Conservation (phyloP, 1,140 invertebrate genomes). For the Pseudomyrmex gracilis region DNA sequence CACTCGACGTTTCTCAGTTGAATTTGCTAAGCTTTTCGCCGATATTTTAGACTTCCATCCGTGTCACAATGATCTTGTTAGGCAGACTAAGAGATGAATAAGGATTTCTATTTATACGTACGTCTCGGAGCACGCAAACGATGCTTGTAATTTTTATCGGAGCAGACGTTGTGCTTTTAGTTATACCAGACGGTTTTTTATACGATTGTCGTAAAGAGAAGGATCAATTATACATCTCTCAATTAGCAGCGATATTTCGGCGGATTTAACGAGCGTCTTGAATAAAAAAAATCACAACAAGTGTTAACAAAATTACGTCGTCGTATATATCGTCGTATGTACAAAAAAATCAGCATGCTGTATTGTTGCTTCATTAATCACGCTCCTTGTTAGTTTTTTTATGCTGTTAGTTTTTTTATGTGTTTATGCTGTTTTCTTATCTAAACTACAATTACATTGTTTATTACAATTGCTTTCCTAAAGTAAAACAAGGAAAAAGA, state of each 20-base stretch:
- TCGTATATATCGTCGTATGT: no score
- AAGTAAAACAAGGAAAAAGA: background rate
- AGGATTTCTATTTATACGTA: constrained; percentile 15
- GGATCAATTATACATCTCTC: constrained; percentile 8
- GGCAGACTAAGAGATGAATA: constrained; percentile 14
- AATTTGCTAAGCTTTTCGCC: background rate
- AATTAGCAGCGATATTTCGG: background rate
- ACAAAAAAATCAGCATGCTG: background rate
- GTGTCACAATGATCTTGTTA: constrained; percentile 6
- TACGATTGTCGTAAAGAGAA: background rate
- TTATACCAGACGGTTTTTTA: constrained; percentile 7
- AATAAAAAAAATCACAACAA: background rate
- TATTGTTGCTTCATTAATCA: background rate
- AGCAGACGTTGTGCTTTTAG: constrained; percentile 17
- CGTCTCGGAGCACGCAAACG: background rate
- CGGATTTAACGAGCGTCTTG: background rate
- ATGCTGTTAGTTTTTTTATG: no score
- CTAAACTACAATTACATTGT: no score
- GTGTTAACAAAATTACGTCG: constrained; percentile 9
- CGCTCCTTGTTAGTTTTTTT: background rate
- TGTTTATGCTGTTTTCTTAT: background rate
- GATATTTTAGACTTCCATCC: constrained; percentile 22
- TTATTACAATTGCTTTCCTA: background rate
- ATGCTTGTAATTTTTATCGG: background rate
- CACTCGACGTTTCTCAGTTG: background rate